Evolutionary conservation across 2,888 invertebrate species (phyloP), one percentile per base, ranked within the genome.

Genomic region (Alsophila aescularia): DNA sequence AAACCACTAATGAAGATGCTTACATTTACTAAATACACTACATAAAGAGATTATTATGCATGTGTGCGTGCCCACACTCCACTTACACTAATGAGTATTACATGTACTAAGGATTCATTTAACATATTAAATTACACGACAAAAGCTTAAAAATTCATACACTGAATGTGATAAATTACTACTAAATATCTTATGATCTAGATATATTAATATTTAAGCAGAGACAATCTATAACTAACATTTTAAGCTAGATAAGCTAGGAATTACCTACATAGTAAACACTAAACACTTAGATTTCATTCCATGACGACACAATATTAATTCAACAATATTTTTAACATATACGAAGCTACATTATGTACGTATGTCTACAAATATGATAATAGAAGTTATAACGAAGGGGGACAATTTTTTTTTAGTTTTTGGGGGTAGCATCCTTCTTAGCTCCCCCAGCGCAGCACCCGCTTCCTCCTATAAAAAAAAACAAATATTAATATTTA

Each of bases 81-180:
- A 60, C 59, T 78, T 79, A 84, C 32, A 65, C 47, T 88, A 89
- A 86, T 90, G 90, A 90, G 90, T 90, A 90, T 90, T 90, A 78
- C 60, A 75, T 79, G 90, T 90, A 90, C 90, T 82, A 82, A 60
- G 72, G 68, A 73, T 68, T 66, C 66, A 60, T 73, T 69, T 63
- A n/a, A n/a, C 24, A 24, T 71, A 68, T n/a, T n/a, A n/a, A n/a
- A n/a, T n/a, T n/a, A 64, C 70, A 61, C 60, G 59, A 75, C 54
- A 66, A 79, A 78, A 71, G 71, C 74, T 73, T 69, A 73, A 82
- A 49, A n/a, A 37, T 35, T 49, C 41, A 61, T 66, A 87, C 83
- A 87, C 83, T 83, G 85, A 85, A 87, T 85, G 81, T 82, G 79
- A 86, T 73, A 81, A 82, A 75, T 73, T 51, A 54, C 44, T 51